Evolutionary conservation across 2,797 vertebrate genomes (phyloP), one percentile per base, ranked within the genome.

Genomic region (Gouania willdenowi): DNA sequence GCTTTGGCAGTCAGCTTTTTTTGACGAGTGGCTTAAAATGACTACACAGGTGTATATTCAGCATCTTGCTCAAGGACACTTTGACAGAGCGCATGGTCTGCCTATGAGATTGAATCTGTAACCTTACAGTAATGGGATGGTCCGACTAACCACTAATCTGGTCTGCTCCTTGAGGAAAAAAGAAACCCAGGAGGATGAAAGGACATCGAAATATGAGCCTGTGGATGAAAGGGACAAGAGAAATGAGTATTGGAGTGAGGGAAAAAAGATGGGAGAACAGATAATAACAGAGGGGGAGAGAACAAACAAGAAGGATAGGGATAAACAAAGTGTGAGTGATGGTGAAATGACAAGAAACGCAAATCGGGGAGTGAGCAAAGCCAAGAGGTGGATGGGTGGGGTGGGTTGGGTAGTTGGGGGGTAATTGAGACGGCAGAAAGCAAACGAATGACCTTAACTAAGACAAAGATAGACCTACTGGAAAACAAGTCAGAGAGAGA

Each of bases 81-180:
- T 52, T 63, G 70, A 65, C 64, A 55, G 64, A 50, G 70, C 33
- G 35, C 47, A 8, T 4, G 10, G 50, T 66, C 68, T 56, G 56
- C 46, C 33, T 57, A 13, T 0, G 42, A 81, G 70, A 82, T 78
- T 69, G 66, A 76, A 82, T 74, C 68, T 56, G 70, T 70, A 79
- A 82, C 75, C 77, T 72, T 50, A 64, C 70, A 56, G 66, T 82
- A 77, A 79, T 81, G 55, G 77, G 64, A 73, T 77, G 61, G 66
- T 73, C 82, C 70, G 55, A 48, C 77, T 56, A 75, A 75, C 77
- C 70, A 62, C 71, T 71, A 78, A 78, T 81, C 74, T 61, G 66
- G 51, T 57, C 70, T 32, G 55, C 70, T 75, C 74, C 68, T 75
- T 70, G 64, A 73, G 69, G 64, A 57, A 56, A 31, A 27, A 57